Base-by-base conservation (phyloP, 2,888 invertebrate species). In the Alviniconcha strummeri region DNA sequence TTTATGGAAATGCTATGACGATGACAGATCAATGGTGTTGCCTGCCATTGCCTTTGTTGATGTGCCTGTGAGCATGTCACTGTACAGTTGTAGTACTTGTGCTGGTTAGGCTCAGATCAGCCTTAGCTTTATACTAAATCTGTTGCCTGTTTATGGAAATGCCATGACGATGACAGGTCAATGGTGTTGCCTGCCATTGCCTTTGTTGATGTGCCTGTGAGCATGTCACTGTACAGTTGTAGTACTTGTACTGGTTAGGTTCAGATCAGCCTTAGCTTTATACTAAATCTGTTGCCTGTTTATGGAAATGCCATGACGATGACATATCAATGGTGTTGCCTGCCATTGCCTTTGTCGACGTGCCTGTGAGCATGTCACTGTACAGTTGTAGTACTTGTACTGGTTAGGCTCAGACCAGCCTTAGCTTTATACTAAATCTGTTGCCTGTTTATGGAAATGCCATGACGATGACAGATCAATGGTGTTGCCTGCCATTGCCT, bases 141-240 rank as follows among this genome's bases (percentile, higher is more conserved):
- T 17, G 8, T 19, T 74, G 74, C 71, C 15, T 36, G 54, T 74
- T 19, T 36, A 8, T 74, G 74, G 19, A 52, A 8, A 15, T 74
- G 74, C n/a, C n/a, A n/a, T 71, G 71, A 17, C 72, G 7, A 7
- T 74, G 8, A n/a, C 15, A 15, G 8, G 64, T n/a, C n/a, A n/a
- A n/a, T n/a, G n/a, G n/a, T n/a, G n/a, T n/a, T 86, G 52, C 86
- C 86, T 56, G 86, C 86, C 19, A 67, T 86, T 76, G 72, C 81
- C 60, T 77, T 86, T 19, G 64, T 64, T 64, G 83, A 84, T 76
- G 83, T 86, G 13, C 69, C 80, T 81, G 86, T 86, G 52, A 85
- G 75, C 13, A 17, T 55, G 72, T 71, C 5, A 56, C 15, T 4
- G 36, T 52, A 2, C 3, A 36, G 36, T 36, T 36, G 36, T 36